phyloP scores from a whole-genome alignment of 1,140 invertebrate species.

The Laodelphax striatellus region DNA sequence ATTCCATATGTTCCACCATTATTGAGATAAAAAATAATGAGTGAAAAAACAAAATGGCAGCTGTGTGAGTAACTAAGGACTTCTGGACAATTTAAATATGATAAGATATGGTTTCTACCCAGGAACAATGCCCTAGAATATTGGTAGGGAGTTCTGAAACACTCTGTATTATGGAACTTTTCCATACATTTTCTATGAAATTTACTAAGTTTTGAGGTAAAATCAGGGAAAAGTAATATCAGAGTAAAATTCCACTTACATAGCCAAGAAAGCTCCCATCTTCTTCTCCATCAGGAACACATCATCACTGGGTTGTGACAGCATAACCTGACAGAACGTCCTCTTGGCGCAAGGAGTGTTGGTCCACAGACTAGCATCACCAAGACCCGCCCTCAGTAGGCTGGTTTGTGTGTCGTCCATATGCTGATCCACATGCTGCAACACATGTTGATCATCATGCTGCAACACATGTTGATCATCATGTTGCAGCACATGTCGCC shows the following conservation, averaged over 20 bases:
- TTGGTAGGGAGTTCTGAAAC: too few species aligned
- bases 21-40: too few species aligned
- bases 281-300: conserved; percentile 63
- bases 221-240: not conserved
- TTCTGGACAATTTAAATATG: too few species aligned
- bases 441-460: not conserved
- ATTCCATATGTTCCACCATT: too few species aligned
- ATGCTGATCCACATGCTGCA: conserved; percentile 2
- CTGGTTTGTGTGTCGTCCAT: conserved; percentile 38
- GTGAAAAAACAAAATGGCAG: too few species aligned
- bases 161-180: too few species aligned
- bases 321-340: conserved; percentile 61
- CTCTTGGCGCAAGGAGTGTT: conserved; percentile 61
- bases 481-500: not conserved
- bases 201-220: too few species aligned
- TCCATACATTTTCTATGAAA: too few species aligned
- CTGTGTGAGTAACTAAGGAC: too few species aligned
- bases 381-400: conserved; percentile 29
- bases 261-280: conserved; percentile 51
- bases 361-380: conserved; percentile 43
- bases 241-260: conserved; percentile 44
- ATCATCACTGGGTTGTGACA: conserved; percentile 47
- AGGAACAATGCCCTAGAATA: too few species aligned
- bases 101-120: too few species aligned
- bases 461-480: not conserved